Base-by-base conservation (phyloP, 2,797 vertebrate species). In the Alfaro cultratus region DNA sequence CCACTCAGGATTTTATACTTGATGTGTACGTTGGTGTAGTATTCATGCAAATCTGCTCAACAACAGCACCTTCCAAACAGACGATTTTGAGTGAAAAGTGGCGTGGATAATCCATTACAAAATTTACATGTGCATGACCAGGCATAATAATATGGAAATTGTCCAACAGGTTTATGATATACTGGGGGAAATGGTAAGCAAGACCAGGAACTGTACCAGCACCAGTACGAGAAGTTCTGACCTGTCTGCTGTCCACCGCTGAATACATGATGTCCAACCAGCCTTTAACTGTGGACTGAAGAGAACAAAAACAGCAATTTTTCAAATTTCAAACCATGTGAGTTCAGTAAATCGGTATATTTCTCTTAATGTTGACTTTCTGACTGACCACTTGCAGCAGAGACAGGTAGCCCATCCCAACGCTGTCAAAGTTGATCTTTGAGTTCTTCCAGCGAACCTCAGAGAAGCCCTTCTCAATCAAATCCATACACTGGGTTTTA, bases 381-480 rank as follows among this genome's bases (percentile, higher is more conserved):
- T 55, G 10, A 96, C 97, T 85, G 87, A 99, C 98, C 97, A 99
- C 97, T 93, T 99, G 98, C 78, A 99, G 94, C 83, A 99, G 94
- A 0, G 98, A 97, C 80, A 99, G 96, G 91, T 98, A 99, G 53
- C 98, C 98, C 90, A 98, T 95, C 51, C 96, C 97, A 82, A 99
- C 98, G 0, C 97, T 99, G 95, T 99, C 98, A 0, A 92, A 99
- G 94, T 97, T 99, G 90, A 99, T 95, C 85, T 98, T 98, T 49
- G 93, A 31, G 0, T 98, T 99, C 90, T 93, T 95, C 98, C 98
- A 99, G 90, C 96, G 96, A 71, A 96, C 95, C 62, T 9, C 94
- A 46, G 79, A 57, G 13, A 26, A 11, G 31, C 92, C 86, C 0
- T 67, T 9, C 15, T 80, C 2, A 0, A 94, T 93, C 34, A 98